Conservation (phyloP, 2,797 vertebrate species). For the Hafferia zeledoni region DNA sequence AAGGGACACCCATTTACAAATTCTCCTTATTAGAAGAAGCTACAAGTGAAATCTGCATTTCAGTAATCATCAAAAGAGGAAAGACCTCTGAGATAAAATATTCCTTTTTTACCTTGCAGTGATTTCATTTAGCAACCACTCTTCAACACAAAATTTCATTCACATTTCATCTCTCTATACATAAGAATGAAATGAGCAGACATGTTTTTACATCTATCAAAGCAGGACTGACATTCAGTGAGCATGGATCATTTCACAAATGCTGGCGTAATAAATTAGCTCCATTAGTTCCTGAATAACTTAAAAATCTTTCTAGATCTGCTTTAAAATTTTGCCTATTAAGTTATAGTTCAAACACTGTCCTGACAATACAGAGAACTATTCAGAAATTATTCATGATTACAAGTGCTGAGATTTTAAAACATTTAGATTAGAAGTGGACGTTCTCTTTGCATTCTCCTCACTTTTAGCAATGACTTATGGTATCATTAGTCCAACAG, state of each 20-base stretch:
- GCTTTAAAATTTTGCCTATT: neutral
- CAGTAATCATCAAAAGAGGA: neutral
- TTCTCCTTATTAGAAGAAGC: neutral
- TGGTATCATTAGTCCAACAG: neutral
- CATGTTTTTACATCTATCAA: neutral
- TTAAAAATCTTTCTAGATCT: neutral
- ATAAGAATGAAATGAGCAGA: too few relatives aligned
- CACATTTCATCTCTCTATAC: neutral
- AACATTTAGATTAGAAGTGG: neutral
- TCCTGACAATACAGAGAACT: neutral
- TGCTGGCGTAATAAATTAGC: neutral
- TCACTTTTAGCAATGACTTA: neutral
- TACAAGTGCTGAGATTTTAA: neutral
- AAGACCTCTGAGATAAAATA: neutral
- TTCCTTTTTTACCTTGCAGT: neutral
- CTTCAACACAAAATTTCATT: neutral
- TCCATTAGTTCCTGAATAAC: neutral
- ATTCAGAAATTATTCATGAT: neutral
- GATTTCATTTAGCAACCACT: neutral
- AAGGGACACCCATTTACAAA: neutral
- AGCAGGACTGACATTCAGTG: neutral
- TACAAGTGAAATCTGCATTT: neutral
- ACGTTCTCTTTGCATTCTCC: neutral
- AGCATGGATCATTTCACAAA: neutral
- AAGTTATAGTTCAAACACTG: neutral